Base-by-base conservation (phyloP, 2,113 vertebrate species). In the Chaenocephalus aceratus region DNA sequence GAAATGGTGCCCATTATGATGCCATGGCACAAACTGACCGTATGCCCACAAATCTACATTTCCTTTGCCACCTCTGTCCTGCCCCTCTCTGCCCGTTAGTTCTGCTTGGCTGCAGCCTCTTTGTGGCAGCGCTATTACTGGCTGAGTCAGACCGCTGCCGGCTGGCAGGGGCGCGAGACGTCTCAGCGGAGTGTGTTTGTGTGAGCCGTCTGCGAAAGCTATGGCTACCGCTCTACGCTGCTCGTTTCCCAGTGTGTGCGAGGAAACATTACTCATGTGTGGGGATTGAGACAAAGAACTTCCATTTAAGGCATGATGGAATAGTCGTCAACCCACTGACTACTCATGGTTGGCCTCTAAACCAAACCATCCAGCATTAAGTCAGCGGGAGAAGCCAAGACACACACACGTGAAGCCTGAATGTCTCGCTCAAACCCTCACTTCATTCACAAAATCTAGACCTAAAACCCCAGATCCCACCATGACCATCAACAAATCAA, bases 61-160 rank as follows among this genome's bases (percentile, higher is more conserved):
- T 82, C 84, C 83, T 88, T 53, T 77, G 72, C 77, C 85, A 86
- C 76, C 68, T 45, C 76, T 6, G 6, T 51, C 76, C 64, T n/a
- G 72, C 71, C 62, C 74, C 48, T 62, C 21, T 68, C 57, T 77
- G 76, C 52, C 62, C 3, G 82, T 93, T 91, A 91, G 90, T 91
- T 93, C 86, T 89, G 89, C 88, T 79, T 82, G 80, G 85, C 87
- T 88, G 86, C 86, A 82, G 79, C 82, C 81, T 84, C 82, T 92
- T 90, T 90, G 92, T 91, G 90, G 80, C 67, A 51, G 21, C 49
- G 71, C 84, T 82, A 85, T 90, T 90, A 83, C 75, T 48, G 77
- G 71, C 69, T 12, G 15, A 72, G 88, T 79, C 86, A 91, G 91
- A 92, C 89, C 59, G 63, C 84, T 72, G 65, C 77, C 81, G 81